Base-by-base conservation (phyloP, 1,140 invertebrate species). In the Orius insidiosus region DNA sequence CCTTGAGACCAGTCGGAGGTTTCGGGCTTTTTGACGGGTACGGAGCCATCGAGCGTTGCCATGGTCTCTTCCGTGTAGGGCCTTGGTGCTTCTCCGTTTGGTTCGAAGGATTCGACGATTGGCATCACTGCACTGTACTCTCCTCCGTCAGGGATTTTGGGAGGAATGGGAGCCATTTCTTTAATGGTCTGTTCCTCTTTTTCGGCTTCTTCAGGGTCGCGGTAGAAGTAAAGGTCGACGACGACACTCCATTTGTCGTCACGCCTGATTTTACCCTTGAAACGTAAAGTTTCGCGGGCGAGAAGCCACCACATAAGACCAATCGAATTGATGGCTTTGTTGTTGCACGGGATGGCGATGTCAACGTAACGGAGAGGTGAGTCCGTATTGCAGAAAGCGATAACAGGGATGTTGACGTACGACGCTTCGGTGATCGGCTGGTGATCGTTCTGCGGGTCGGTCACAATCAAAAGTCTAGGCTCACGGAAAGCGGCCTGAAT, bases 231-330 rank as follows among this genome's bases (percentile, higher is more conserved):
- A 52, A 99, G 70, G 70, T 99, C 96, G 5, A 95, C 90, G 56
- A 98, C 95, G 33, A 97, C 85, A 50, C 87, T 82, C 93, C 93
- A 98, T 51, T 85, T 84, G 46, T 78, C 78, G 56, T 93, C 85
- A 48, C 93, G 78, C 15, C 83, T 75, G 54, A 98, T 89, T 24
- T 78, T 81, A 42, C 95, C 96, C 40, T 93, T 76, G 31, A 99
- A 73, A 53, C 93, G 78, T 0, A 98, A 72, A 18, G 99, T 94
- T 68, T 99, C 95, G 59, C 96, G 79, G 18, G 95, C 86, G 55
- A 99, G 68, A 53, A 99, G 65, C 94, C 94, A 99, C 92, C 93
- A 98, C 87, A 99, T 94, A 47, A 99, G 68, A 69, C 96, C 96
- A 66, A 98, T 92, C 10, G 92, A 95, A 58, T 97, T 84, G n/a